Evolutionary conservation across 2,797 vertebrate genomes (phyloP).

Genomic region (Rhynchonycteris naso): DNA sequence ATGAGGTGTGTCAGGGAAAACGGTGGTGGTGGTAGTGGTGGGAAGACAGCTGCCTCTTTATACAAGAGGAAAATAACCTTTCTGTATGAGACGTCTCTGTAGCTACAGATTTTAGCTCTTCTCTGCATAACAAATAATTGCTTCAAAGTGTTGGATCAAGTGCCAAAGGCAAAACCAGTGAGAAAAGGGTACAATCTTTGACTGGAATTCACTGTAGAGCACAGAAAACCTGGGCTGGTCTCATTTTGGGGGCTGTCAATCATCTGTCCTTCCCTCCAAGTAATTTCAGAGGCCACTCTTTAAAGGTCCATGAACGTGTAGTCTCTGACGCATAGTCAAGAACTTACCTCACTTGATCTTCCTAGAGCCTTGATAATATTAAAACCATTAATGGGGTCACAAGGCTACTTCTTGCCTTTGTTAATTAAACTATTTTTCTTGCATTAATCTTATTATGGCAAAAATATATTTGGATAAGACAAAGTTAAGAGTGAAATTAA

Average conservation of each 20-base stretch:
- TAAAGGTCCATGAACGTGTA: background rate
- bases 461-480: background rate
- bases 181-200: background rate
- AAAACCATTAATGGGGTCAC: background rate
- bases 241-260: background rate
- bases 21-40: too few relatives aligned
- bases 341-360: background rate
- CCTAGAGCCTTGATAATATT: background rate
- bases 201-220: background rate
- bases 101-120: background rate
- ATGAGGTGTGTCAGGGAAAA: background rate
- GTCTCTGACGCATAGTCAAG: background rate
- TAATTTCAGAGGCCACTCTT: background rate
- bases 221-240: background rate
- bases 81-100: background rate
- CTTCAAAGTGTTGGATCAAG: background rate
- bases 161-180: background rate
- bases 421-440: conserved; percentile 42
- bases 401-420: background rate
- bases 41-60: background rate
- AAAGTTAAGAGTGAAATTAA: conserved; percentile 28
- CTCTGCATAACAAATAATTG: background rate
- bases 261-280: background rate
- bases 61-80: background rate
- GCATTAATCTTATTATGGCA: background rate